Base-by-base conservation (phyloP, 2,888 invertebrate genomes). In the Tetramorium bicarinatum region DNA sequence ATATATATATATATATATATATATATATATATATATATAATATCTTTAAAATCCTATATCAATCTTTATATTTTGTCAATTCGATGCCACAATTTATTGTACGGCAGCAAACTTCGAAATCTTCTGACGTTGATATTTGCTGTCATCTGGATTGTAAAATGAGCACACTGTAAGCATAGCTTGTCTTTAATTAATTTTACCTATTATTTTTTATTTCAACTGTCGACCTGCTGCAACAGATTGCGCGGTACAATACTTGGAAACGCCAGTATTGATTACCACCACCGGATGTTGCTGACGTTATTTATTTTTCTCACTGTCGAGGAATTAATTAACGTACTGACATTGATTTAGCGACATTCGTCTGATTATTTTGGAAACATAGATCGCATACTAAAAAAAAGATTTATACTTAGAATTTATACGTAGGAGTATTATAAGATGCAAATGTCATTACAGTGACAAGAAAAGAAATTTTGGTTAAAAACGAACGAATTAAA, bases 221-320 rank as follows among this genome's bases (percentile, higher is more conserved):
- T 74, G 79, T 41, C 21, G 18, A 21, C n/a, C 34, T 25, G 72
- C 61, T 71, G 66, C 59, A 59, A 21, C 74, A 61, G 80, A 84
- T 82, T 79, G 83, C 69, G 62, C 52, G 41, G 38, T 61, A 67
- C 71, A 79, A 82, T 76, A 85, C 80, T 74, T 74, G 44, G 66
- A 74, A 82, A 83, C 49, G 56, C 82, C 25, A 56, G 64, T 88
- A 89, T 89, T 82, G 89, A 89, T 89, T 88, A 52, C 18, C 74
- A 34, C 62, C 79, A 59, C 84, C 89, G 83, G 87, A 89, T 88
- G 88, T 67, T 82, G 56, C 82, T 74, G 87, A 75, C 88, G 83
- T 89, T 87, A 89, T 89, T 89, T 89, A 89, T 89, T 89, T 89
- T 84, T 83, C 83, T 82, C 66, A 77, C 82, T 54, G 59, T 84